A percentile compares a stretch with the other conserved stretches of the same genome.
Evolutionary conservation across 1,140 invertebrate species (phyloP).

Genomic region (Elymnias hypermnestra): DNA sequence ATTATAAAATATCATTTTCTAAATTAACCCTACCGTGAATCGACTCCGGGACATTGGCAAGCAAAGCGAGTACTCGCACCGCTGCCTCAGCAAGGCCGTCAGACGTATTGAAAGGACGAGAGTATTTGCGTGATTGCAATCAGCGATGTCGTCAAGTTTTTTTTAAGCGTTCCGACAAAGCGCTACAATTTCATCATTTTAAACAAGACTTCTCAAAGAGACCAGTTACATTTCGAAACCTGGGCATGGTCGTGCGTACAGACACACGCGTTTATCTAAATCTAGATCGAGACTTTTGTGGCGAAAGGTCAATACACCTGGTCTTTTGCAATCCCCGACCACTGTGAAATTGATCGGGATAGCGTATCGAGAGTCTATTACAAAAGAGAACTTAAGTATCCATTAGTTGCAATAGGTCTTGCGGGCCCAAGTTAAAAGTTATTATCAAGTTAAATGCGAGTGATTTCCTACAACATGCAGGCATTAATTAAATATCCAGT

Average conservation of each 20-base stretch:
- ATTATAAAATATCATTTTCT: no score
- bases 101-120: no score
- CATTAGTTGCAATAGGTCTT: conserved; percentile 2
- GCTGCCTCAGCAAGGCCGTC: no score
- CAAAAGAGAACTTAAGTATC: conserved; percentile 14
- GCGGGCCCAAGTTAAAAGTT: neutral
- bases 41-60: no score
- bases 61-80: no score
- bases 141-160: no score
- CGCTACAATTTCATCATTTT: conserved; percentile 10
- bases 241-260: conserved; percentile 32
- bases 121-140: no score
- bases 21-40: no score
- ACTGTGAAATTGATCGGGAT: conserved; percentile 36
- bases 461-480: no score
- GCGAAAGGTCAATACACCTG: conserved; percentile 61
- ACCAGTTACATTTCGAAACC: conserved; percentile 29
- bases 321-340: conserved; percentile 25
- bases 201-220: conserved; percentile 15
- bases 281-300: conserved; percentile 64
- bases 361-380: conserved; percentile 20
- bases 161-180: conserved; percentile 9
- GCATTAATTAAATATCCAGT: no score
- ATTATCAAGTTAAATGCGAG: neutral
- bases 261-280: conserved; percentile 50